phyloP scores from a whole-genome alignment of 2,113 vertebrate genomes.

The Dolichotis patagonum region DNA sequence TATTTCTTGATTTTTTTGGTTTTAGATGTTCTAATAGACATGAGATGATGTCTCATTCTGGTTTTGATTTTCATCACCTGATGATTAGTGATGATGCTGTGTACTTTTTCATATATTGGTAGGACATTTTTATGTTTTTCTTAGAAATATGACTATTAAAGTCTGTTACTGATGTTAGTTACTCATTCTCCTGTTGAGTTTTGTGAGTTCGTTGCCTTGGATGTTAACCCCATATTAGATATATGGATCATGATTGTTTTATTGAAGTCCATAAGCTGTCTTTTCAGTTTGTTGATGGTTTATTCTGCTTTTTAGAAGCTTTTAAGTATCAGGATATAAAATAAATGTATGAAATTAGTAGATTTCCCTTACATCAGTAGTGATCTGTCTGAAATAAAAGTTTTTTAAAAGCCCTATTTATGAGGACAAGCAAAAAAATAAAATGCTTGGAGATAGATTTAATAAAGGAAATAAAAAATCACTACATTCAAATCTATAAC shows the following conservation, averaged over 20 bases:
- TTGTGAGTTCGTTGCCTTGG: not conserved
- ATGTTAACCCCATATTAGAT: not conserved
- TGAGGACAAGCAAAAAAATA: not conserved
- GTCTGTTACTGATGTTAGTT: not conserved
- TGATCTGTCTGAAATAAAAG: not conserved
- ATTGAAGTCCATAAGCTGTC: too few relatives aligned
- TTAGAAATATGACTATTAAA: not conserved
- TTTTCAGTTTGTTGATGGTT: not conserved
- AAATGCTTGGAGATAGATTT: not conserved
- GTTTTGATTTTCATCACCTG: not conserved
- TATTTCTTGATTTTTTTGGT: not conserved
- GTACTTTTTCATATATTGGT: not conserved
- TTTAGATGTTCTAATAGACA: not conserved
- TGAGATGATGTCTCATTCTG: not conserved
- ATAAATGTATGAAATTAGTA: not conserved
- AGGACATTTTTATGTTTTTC: not conserved
- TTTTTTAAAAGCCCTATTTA: not conserved
- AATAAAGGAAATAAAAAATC: not conserved
- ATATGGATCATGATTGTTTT: not conserved
- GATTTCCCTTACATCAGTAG: not conserved
- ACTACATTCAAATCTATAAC: not conserved
- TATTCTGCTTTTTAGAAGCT: not conserved
- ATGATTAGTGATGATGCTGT: not conserved
- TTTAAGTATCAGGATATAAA: not conserved
- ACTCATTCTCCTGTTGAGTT: not conserved